Evolutionary conservation across 2,797 vertebrate species (phyloP).

Genomic region (Manis crassicaudata): DNA sequence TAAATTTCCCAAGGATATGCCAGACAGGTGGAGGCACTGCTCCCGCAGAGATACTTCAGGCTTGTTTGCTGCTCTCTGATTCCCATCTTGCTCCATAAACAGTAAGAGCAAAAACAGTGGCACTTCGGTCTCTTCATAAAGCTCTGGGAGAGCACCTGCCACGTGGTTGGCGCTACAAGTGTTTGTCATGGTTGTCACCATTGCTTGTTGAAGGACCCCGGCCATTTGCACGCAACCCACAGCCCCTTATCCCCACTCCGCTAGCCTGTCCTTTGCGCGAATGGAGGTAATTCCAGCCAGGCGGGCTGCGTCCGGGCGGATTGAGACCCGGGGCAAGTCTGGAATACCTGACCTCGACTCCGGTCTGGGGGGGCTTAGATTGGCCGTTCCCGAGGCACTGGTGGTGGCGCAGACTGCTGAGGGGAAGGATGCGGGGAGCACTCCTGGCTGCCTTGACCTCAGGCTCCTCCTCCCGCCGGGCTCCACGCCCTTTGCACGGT

Average conservation of each 20-base stretch:
- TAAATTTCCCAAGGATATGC: background rate
- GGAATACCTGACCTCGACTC: background rate
- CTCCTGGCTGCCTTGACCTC: conserved; percentile 30
- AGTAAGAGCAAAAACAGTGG: background rate
- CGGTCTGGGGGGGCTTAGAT: background rate
- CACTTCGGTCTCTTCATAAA: background rate
- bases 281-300: background rate
- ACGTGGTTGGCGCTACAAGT: background rate
- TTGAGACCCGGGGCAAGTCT: background rate
- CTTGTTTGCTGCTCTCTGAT: background rate
- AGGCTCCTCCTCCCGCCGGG: conserved; percentile 62
- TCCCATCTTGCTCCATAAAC: background rate
- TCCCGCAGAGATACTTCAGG: background rate
- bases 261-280: background rate
- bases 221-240: background rate
- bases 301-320: background rate
- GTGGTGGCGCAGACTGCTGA: background rate
- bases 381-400: background rate
- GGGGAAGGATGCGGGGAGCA: background rate
- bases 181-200: background rate
- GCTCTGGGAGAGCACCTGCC: background rate
- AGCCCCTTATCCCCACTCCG: too few species aligned
- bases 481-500: conserved; percentile 70
- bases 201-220: background rate
- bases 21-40: background rate